Evolutionary conservation across 2,797 vertebrate species (phyloP), one percentile per base, ranked within the genome.

Genomic region (Xenops minutus): DNA sequence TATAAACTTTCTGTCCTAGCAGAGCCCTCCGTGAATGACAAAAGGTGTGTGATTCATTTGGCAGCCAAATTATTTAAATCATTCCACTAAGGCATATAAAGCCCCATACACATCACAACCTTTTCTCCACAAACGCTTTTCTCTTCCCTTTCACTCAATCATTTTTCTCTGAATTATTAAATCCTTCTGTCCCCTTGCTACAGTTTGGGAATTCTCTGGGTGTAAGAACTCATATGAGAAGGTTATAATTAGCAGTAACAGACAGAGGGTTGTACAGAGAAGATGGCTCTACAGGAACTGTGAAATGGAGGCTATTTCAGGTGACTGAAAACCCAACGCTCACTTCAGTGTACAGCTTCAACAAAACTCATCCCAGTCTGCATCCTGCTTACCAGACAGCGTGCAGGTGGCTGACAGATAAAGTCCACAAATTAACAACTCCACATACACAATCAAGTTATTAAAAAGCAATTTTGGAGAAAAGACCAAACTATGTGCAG

Each of bases 61-160:
- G 97, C 94, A 98, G 94, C 39, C 85, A 86, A 96, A 97, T 96
- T 96, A 97, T 97, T 98, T 93, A 86, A 96, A 97, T 94, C 73
- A 37, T 93, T 96, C 91, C 95, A 97, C 94, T 97, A 93, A 88
- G 69, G 14, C 88, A 96, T 85, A 94, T 93, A 91, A 86, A 93
- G 72, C n/a, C 61, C 36, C 59, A 66, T 39, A 95, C 72, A 84
- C 88, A 96, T 96, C 94, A 91, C 92, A 97, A 89, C 66, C 36
- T 94, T 62, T 64, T 69, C 79, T 88, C 14, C 77, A 36, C 39
- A 69, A 48, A 81, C 3, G 6, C 92, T 88, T 56, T 93, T 77
- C 73, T 92, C 74, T 64, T 78, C 37, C 39, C 67, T 94, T 95
- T 89, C 44, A 89, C 71, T 89, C 85, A 90, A 68, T 93, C 66